Conservation (phyloP, 1,140 invertebrate species). For the Drosophila santomea region DNA sequence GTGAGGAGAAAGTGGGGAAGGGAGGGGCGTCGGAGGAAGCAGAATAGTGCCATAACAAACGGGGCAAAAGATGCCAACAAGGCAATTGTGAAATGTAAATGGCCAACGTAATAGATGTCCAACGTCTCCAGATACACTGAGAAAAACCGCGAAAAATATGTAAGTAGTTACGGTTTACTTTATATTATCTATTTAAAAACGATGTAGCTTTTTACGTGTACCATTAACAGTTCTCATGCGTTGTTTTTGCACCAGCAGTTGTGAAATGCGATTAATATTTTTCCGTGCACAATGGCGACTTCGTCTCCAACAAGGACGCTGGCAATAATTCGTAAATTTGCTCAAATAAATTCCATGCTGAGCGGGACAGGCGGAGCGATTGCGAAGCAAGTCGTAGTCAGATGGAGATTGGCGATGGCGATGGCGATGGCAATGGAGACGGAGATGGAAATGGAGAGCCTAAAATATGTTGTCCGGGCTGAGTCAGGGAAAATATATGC, state of each 20-base stretch:
- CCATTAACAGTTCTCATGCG: too few relatives aligned
- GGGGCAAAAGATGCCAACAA: slow-evolving; percentile 75
- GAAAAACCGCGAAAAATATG: too few relatives aligned
- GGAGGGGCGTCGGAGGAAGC: not conserved
- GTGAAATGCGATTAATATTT: not conserved
- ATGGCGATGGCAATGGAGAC: not conserved
- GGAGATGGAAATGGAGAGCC: slow-evolving; percentile 28
- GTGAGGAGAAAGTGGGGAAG: not conserved
- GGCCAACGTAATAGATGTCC: slow-evolving; percentile 76
- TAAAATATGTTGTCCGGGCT: slow-evolving; percentile 65
- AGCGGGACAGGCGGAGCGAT: slow-evolving; percentile 33
- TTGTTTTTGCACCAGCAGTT: too few relatives aligned
- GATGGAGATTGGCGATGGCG: not conserved
- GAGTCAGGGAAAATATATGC: slow-evolving; percentile 72
- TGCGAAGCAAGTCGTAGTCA: not conserved
- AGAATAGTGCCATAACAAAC: slow-evolving; percentile 42
- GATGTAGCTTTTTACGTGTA: too few relatives aligned
- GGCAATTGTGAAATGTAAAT: slow-evolving; percentile 82
- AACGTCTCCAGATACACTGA: slow-evolving; percentile 29
- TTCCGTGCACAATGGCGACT: slow-evolving; percentile 27
- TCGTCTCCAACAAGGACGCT: slow-evolving; percentile 19
- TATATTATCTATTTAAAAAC: too few relatives aligned
- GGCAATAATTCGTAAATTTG: slow-evolving; percentile 81
- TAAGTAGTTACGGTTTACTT: too few relatives aligned
- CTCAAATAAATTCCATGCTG: slow-evolving; percentile 81